Base-by-base conservation (phyloP, 2,113 vertebrate species). In the Nanger granti region DNA sequence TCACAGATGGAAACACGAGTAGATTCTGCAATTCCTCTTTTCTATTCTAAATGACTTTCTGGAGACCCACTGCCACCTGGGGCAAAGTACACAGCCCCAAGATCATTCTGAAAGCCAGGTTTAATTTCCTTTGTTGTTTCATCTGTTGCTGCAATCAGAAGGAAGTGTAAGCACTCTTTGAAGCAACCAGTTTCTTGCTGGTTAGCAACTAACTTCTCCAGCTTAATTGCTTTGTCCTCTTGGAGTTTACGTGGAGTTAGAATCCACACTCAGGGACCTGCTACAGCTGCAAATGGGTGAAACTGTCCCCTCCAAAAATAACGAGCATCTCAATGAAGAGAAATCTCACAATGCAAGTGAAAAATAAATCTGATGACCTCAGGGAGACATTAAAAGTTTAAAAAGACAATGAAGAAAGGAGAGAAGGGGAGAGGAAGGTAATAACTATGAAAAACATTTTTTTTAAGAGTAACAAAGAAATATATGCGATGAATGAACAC, bases 311-410 rank as follows among this genome's bases (percentile, higher is more conserved):
- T 91, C 57, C 37, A 82, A 47, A 79, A 97, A 44, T 87, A 87
- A 76, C 0, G 13, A 29, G 87, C 37, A 89, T 22, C 87, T 95
- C 91, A 64, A 28, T 52, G 79, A 96, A 93, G 97, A 97, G 87
- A 95, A 91, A 93, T 82, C 97, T 95, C 62, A 41, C 84, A 49
- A 92, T 97, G 89, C 55, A 95, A 73, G 91, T 94, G 11, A 93
- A 91, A 98, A 96, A 87, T 57, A 93, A 97, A 86, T 92, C 93
- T 94, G n/a, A 93, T 94, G 97, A 92, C 44, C 89, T 97, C 64
- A 96, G 73, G 0, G 55, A 55, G 49, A 86, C 95, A 97, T 98
- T 97, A 80, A 97, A 97, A 96, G 89, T 97, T 97, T 96, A 98
- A 79, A 60, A 96, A 80, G 57, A 3, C 47, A 87, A 41, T 69